These are phyloP conservation scores for Falco biarmicus DNA, from an alignment of 2,797 vertebrate species.

Conservation along the genomic window DNA sequence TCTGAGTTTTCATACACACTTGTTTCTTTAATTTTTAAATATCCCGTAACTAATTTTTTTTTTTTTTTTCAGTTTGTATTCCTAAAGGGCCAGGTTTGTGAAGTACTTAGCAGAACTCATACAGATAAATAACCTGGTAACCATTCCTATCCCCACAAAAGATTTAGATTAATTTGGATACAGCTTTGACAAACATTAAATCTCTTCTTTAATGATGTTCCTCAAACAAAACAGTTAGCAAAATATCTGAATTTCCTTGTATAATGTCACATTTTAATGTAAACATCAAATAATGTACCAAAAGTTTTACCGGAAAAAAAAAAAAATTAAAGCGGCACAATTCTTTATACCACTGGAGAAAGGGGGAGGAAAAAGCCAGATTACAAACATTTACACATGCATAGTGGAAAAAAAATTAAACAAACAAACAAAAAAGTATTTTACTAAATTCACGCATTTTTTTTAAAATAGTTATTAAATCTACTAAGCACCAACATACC, in stretches of 20 bases:
- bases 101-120: conserved; percentile 54
- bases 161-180: conserved; percentile 77
- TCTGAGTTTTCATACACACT: conserved; percentile 57
- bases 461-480: conserved; percentile 88
- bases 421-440: conserved; percentile 72
- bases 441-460: conserved; percentile 85
- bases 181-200: conserved; percentile 77
- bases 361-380: conserved; percentile 81
- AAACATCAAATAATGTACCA: conserved; percentile 95
- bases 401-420: conserved; percentile 79
- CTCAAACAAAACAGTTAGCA: conserved; percentile 89
- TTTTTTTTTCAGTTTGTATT: conserved; percentile 42
- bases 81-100: conserved; percentile 63
- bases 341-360: conserved; percentile 85
- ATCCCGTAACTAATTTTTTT: background rate
- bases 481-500: conserved; percentile 86
- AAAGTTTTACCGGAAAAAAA: conserved; percentile 75
- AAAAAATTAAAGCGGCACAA: conserved; percentile 81
- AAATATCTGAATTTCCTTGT: conserved; percentile 89
- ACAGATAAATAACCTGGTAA: conserved; percentile 45
- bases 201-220: conserved; percentile 82
- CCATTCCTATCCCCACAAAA: conserved; percentile 42
- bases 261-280: conserved; percentile 95
- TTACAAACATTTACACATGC: conserved; percentile 91
- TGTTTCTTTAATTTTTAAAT: conserved; percentile 56